Conservation (phyloP, 2,888 invertebrate genomes). For the Amiota mariae region DNA sequence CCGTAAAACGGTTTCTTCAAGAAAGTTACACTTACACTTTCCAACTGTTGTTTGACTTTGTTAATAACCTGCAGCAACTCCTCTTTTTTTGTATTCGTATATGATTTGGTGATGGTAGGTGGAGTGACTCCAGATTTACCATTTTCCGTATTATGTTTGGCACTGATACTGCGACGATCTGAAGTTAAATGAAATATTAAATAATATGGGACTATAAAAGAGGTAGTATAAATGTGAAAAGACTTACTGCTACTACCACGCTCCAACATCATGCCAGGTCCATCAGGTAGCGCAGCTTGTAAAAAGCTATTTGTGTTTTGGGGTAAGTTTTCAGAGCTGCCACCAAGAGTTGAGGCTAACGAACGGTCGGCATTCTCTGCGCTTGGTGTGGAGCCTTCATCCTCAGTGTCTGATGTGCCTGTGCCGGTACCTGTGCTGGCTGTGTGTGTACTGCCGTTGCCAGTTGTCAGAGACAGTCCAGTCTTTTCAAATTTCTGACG, state of each 20-base stretch:
- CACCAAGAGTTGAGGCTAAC: constrained; percentile 79
- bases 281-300: constrained; percentile 72
- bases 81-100: constrained; percentile 76
- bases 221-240: neutral
- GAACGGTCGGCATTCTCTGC: constrained; percentile 86
- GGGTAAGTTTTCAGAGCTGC: constrained; percentile 79
- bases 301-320: constrained; percentile 70
- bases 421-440: constrained; percentile 77
- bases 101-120: constrained; percentile 73
- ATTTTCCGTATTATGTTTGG: constrained; percentile 75
- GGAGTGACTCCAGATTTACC: constrained; percentile 60
- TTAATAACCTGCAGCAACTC: constrained; percentile 87
- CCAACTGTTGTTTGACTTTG: constrained; percentile 88
- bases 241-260: constrained; percentile 70
- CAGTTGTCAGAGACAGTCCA: constrained; percentile 71
- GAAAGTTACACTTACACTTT: constrained; percentile 81
- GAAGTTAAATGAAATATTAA: constrained; percentile 43
- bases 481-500: constrained; percentile 79
- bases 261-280: constrained; percentile 70
- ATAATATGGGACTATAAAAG: neutral
- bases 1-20: neutral
- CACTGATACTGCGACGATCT: constrained; percentile 79
- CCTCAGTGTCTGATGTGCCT: constrained; percentile 84
- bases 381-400: constrained; percentile 85
- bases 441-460: constrained; percentile 73